Conservation (phyloP, 2,888 invertebrate species). For the Seira ritae region DNA sequence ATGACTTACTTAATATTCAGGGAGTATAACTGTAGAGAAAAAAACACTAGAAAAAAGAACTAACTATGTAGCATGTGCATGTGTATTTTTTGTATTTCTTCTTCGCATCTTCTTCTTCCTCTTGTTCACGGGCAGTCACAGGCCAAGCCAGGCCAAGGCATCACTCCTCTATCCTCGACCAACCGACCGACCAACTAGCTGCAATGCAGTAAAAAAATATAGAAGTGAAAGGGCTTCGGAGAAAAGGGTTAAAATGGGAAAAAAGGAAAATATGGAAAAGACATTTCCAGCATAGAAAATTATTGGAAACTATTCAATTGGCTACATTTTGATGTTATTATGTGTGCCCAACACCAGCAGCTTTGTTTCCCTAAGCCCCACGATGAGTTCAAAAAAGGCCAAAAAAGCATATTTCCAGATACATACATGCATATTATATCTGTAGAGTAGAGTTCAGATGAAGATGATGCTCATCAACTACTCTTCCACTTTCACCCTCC, state of each 20-base stretch:
- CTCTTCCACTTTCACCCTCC: neutral
- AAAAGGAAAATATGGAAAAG: conserved; percentile 34
- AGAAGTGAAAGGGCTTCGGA: conserved; percentile 9
- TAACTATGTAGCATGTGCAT: no score
- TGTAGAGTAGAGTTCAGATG: no score
- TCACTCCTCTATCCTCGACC: no score
- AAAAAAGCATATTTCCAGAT: no score
- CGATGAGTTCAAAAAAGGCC: no score
- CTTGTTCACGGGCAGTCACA: no score
- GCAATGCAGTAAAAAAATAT: conserved; percentile 17
- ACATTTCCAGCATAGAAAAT: conserved; percentile 36
- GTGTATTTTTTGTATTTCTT: conserved; percentile 17
- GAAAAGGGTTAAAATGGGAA: conserved; percentile 5
- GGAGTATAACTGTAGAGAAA: conserved; percentile 13
- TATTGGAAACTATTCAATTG: conserved; percentile 51
- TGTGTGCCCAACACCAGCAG: neutral
- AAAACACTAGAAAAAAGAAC: no score
- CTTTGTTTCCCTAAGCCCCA: conserved; percentile 5
- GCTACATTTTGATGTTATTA: conserved; percentile 4
- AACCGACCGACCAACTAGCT: no score
- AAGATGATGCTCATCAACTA: no score
- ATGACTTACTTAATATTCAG: conserved; percentile 21
- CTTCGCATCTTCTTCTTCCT: no score
- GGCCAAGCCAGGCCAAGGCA: no score
- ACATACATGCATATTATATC: no score